Evolutionary conservation across 1,140 invertebrate genomes (phyloP).

Genomic region (Dendroctonus valens): DNA sequence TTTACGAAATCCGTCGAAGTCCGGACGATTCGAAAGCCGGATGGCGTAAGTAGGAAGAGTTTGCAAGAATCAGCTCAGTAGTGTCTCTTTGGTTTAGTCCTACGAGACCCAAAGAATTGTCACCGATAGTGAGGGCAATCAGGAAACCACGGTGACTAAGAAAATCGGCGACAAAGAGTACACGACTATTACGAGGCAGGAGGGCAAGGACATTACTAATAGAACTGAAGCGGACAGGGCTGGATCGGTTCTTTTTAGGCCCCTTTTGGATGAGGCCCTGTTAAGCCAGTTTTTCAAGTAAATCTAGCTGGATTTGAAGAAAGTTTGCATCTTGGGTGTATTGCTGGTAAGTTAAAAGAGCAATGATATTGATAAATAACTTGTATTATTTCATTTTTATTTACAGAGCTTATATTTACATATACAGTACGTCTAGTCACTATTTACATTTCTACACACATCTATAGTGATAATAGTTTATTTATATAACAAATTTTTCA

Average conservation of each 20-base stretch:
- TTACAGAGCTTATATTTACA: slow-evolving; percentile 14
- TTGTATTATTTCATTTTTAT: slow-evolving; percentile 8
- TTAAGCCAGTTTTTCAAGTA: slow-evolving; percentile 8
- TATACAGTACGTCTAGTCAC: background rate
- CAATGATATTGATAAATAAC: slow-evolving; percentile 17
- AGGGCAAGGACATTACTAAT: slow-evolving; percentile 53
- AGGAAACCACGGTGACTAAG: slow-evolving; percentile 53
- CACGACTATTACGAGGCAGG: slow-evolving; percentile 49
- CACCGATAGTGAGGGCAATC: slow-evolving; percentile 54
- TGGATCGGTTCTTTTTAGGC: background rate
- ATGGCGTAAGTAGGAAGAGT: slow-evolving; percentile 50
- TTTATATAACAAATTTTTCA: slow-evolving; percentile 12
- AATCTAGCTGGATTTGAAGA: background rate
- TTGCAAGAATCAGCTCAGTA: background rate
- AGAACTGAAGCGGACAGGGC: slow-evolving; percentile 49
- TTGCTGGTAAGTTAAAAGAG: background rate
- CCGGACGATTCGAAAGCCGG: slow-evolving; percentile 47
- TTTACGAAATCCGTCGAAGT: slow-evolving; percentile 40
- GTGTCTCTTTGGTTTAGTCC: slow-evolving; percentile 43
- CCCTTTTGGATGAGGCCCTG: background rate
- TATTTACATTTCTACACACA: slow-evolving; percentile 20
- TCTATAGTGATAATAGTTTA: background rate
- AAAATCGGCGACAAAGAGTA: slow-evolving; percentile 53
- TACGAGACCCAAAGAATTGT: slow-evolving; percentile 52
- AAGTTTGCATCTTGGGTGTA: background rate